Percentiles rank a stretch among this genome's conserved stretches.
Conservation (phyloP, 2,113 vertebrate genomes). For the Mesoclemmys tuberculata region DNA sequence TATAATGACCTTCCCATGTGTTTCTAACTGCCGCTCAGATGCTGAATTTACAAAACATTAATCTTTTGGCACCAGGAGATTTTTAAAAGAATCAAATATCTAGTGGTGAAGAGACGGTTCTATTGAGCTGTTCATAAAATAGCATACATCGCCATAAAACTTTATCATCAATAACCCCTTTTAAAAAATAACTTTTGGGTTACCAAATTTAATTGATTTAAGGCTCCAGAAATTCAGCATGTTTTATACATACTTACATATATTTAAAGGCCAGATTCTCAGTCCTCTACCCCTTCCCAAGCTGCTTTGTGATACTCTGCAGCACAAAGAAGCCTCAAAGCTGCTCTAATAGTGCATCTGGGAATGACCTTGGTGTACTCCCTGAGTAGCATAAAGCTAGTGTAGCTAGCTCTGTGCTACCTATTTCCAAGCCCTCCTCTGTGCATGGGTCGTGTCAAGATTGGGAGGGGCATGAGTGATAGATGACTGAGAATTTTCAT, state of each 20-base stretch:
- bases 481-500: neutral
- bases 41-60: neutral
- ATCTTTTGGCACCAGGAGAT: neutral
- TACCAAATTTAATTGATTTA: neutral
- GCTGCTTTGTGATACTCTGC: neutral
- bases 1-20: neutral
- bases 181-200: constrained; percentile 11
- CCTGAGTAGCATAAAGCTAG: neutral
- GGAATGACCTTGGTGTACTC: neutral
- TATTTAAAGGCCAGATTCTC: neutral
- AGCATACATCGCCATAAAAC: neutral
- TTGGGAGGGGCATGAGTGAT: neutral
- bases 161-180: neutral
- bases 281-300: neutral
- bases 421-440: neutral
- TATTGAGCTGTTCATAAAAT: constrained; percentile 18
- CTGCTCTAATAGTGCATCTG: neutral
- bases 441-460: neutral
- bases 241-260: neutral
- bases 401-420: neutral
- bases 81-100: neutral
- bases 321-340: neutral
- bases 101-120: neutral
- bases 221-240: neutral
- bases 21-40: neutral